phyloP scores from a whole-genome alignment of 2,888 invertebrate genomes.

The Drosophila subsilvestris region DNA sequence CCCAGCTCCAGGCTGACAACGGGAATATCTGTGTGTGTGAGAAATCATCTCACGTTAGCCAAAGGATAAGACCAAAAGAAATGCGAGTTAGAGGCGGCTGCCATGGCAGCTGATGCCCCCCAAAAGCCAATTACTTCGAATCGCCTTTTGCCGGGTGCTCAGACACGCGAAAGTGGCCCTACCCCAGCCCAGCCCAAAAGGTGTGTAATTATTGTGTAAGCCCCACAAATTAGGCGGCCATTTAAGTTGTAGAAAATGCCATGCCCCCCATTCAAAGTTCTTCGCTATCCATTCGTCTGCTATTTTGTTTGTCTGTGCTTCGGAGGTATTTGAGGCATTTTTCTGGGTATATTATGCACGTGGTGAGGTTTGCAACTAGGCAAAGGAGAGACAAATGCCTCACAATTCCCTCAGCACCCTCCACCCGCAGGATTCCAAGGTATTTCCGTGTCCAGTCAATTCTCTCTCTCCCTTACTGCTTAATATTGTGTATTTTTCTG shows the following conservation, averaged over 20 bases:
- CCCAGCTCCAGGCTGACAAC: constrained; percentile 92
- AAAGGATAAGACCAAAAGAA: not conserved
- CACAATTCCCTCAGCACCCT: not conserved
- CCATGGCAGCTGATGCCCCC: constrained; percentile 14
- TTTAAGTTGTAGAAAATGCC: constrained; percentile 64
- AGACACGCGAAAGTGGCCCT: constrained; percentile 20
- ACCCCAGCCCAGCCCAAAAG: constrained; percentile 42
- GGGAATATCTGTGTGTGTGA: constrained; percentile 88
- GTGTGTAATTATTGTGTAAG: constrained; percentile 78
- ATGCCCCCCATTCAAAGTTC: not conserved
- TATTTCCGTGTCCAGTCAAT: not conserved
- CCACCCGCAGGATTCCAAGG: not conserved
- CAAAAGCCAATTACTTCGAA: constrained; percentile 30
- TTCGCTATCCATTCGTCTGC: not conserved
- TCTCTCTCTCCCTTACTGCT: not conserved
- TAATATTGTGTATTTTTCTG: constrained; percentile 30
- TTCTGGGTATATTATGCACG: not conserved
- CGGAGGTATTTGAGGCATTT: not conserved
- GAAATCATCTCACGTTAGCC: not conserved
- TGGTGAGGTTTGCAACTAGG: not conserved
- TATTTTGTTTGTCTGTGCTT: constrained; percentile 22
- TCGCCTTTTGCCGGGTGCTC: constrained; percentile 12
- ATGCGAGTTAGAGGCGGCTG: constrained; percentile 10
- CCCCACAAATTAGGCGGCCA: constrained; percentile 77
- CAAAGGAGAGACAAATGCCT: too few relatives aligned